Conservation (phyloP, 2,888 invertebrate genomes). For the Acronicta psi region DNA sequence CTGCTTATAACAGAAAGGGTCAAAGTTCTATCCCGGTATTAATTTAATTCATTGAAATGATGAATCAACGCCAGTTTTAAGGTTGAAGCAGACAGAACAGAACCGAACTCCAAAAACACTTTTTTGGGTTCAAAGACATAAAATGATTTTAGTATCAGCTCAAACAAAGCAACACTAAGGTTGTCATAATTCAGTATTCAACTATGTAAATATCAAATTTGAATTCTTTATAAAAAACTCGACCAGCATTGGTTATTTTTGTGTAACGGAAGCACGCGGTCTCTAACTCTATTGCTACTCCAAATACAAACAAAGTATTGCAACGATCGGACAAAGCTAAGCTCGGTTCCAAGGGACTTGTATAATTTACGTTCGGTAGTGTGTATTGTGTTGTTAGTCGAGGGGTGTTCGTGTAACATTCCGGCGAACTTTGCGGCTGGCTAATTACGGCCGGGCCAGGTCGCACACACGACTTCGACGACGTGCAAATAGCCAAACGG, state of each 20-base stretch:
- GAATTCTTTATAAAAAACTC: not conserved
- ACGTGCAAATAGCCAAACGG: slow-evolving; percentile 77
- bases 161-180: too few species aligned
- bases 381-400: slow-evolving; percentile 64
- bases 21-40: too few species aligned
- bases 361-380: slow-evolving; percentile 51
- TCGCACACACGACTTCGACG: slow-evolving; percentile 64
- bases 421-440: slow-evolving; percentile 78
- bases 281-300: not conserved
- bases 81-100: too few species aligned
- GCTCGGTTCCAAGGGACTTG: slow-evolving; percentile 47
- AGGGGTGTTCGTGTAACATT: slow-evolving; percentile 72
- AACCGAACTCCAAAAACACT: too few species aligned
- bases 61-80: too few species aligned
- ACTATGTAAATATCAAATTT: not conserved
- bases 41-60: too few species aligned
- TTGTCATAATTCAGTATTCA: too few species aligned
- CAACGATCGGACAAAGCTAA: slow-evolving; percentile 61
- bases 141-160: too few species aligned
- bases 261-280: not conserved
- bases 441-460: slow-evolving; percentile 77
- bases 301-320: slow-evolving; percentile 46
- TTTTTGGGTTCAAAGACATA: too few species aligned
- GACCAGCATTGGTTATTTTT: not conserved
- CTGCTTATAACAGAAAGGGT: too few species aligned